Conservation (phyloP, 1,140 invertebrate genomes). For the Callitettix versicolor region DNA sequence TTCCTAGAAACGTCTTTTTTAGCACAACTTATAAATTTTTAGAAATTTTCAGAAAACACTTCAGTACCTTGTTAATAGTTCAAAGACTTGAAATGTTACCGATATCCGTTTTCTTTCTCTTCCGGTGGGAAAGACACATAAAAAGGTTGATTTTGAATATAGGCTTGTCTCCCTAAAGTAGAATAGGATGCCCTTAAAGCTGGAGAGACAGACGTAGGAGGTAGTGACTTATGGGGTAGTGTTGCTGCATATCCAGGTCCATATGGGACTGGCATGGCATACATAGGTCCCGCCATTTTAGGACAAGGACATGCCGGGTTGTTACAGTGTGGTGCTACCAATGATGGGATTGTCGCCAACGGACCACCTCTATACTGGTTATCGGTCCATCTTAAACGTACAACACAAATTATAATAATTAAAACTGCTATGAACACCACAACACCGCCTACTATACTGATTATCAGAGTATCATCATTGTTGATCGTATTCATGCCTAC, state of each 20-base stretch:
- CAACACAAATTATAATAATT: conserved; percentile 79
- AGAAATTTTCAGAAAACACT: no score
- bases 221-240: conserved; percentile 26
- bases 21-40: no score
- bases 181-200: conserved; percentile 25
- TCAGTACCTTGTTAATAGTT: background rate
- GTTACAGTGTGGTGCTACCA: conserved; percentile 31
- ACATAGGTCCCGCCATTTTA: conserved; percentile 19
- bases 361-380: conserved; percentile 55
- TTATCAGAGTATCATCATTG: conserved; percentile 84
- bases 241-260: conserved; percentile 26
- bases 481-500: conserved; percentile 40
- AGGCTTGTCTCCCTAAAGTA: conserved; percentile 26
- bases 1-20: no score
- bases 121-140: conserved; percentile 22
- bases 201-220: conserved; percentile 25
- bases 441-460: conserved; percentile 82
- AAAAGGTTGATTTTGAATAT: conserved; percentile 25
- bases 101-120: conserved; percentile 19
- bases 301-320: conserved; percentile 25
- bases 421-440: conserved; percentile 81
- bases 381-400: conserved; percentile 48
- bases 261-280: conserved; percentile 17
- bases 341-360: conserved; percentile 43
- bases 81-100: conserved; percentile 5